phyloP scores from a whole-genome alignment of 2,888 invertebrate species.

The Lasioglossum malachurum region DNA sequence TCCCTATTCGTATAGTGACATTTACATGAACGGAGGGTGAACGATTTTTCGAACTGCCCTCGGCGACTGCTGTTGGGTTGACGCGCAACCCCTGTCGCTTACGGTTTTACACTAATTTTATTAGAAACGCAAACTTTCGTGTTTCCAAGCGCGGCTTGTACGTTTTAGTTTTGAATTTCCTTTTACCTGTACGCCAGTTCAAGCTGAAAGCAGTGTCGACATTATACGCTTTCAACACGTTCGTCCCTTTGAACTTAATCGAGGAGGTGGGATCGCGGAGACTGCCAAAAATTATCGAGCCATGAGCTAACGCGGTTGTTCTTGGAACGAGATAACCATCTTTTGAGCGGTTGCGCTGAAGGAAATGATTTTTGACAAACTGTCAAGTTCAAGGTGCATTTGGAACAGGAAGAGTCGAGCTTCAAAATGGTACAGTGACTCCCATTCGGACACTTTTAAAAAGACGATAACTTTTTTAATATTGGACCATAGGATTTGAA shows the following conservation, averaged over 20 bases:
- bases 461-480: no score
- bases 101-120: not conserved
- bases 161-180: not conserved
- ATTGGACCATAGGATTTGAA: no score
- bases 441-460: no score
- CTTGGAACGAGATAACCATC: not conserved
- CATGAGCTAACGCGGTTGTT: not conserved
- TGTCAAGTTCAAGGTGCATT: not conserved
- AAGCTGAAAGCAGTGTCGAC: not conserved
- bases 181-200: not conserved
- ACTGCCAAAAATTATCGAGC: not conserved
- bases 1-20: conserved; percentile 13
- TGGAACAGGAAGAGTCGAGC: not conserved
- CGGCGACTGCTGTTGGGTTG: not conserved
- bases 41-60: not conserved
- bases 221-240: not conserved
- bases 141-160: not conserved
- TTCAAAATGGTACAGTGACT: no score
- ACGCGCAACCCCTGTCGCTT: conserved; percentile 1
- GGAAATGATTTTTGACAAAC: not conserved
- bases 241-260: not conserved
- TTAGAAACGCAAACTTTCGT: not conserved
- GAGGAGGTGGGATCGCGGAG: not conserved
- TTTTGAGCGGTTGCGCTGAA: not conserved
- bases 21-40: conserved; percentile 2